Base-by-base conservation (phyloP, 1,140 invertebrate species). In the Melipona quadrifasciata region DNA sequence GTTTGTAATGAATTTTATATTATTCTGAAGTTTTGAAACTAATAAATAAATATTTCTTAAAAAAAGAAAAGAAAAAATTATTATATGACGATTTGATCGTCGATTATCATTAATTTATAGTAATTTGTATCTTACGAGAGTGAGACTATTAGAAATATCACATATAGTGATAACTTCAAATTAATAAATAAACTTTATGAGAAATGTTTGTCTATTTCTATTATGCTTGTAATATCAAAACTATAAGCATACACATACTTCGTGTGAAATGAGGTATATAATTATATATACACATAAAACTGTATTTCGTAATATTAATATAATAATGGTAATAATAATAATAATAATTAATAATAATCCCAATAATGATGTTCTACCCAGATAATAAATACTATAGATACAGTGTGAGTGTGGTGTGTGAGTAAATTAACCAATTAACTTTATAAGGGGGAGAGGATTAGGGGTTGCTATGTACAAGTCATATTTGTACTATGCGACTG, bases 371-470 rank as follows among this genome's bases (percentile, higher is more conserved):
- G 87, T 94, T 94, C 94, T 95, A 95, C 94, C 94, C 94, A 95
- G 94, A 93, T 95, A 95, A 95, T 95, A 95, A 95, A 95, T 95
- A 95, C 94, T 95, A 95, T 95, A 95, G 93, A 94, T 95, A 95
- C 94, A 94, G 92, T 93, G 92, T 93, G 92, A 94, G 93, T 94
- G 92, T 94, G 91, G 92, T 90, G 91, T 93, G 90, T 94, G 91
- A 93, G 92, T 94, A 93, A 94, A 93, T 94, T 93, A 94, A 93
- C 91, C 91, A 93, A 93, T 93, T 93, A 90, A 86, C 83, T 88
- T 88, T 84, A 86, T 84, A 79, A 55, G 87, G 89, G 65, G 82
- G 75, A 57, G 61, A 71, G 92, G 90, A 85, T 91, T 90, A 77
- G 87, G 88, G 92, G 81, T 92, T 93, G 87, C 93, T 94, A 94